Percentiles rank a stretch among this genome's conserved stretches.
Conservation (phyloP, 2,888 invertebrate genomes). For the Halictus quadricinctus region DNA sequence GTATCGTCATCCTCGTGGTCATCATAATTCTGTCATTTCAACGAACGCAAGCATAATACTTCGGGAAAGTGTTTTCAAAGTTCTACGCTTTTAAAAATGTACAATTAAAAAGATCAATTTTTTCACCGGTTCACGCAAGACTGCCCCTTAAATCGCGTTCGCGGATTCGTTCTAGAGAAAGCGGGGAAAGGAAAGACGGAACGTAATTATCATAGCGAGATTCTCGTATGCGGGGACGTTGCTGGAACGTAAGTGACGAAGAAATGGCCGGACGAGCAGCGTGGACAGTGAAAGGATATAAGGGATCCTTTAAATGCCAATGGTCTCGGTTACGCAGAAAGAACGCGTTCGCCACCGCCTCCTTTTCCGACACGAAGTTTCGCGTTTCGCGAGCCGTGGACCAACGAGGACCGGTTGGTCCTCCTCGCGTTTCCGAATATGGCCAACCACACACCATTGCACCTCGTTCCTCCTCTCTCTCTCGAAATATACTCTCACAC, state of each 20-base stretch:
- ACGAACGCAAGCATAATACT: too few relatives aligned
- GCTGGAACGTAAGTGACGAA: conserved; percentile 21
- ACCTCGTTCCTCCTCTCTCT: conserved; percentile 6
- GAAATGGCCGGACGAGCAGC: not conserved
- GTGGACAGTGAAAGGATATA: conserved; percentile 26
- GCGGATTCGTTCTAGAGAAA: not conserved
- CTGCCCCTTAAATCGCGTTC: not conserved
- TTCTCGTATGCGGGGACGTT: not conserved
- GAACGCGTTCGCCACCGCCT: conserved; percentile 35
- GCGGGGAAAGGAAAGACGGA: not conserved
- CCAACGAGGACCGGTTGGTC: conserved; percentile 60
- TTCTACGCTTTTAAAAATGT: too few relatives aligned
- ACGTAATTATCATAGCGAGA: conserved; percentile 20
- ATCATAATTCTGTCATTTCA: too few relatives aligned
- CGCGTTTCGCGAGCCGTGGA: conserved; percentile 41
- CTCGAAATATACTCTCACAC: not conserved
- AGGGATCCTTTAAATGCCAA: conserved; percentile 43
- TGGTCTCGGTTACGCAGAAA: conserved; percentile 28
- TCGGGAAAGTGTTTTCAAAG: too few relatives aligned
- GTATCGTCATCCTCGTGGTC: too few relatives aligned
- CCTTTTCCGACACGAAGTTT: conserved; percentile 27
- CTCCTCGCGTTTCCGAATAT: conserved; percentile 62
- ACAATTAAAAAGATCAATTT: too few relatives aligned
- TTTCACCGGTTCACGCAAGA: not conserved
- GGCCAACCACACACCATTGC: conserved; percentile 28